These are phyloP conservation scores for Brachyrhaphis roseni DNA, from an alignment of 2,797 vertebrate genomes.

Conservation along the genomic window DNA sequence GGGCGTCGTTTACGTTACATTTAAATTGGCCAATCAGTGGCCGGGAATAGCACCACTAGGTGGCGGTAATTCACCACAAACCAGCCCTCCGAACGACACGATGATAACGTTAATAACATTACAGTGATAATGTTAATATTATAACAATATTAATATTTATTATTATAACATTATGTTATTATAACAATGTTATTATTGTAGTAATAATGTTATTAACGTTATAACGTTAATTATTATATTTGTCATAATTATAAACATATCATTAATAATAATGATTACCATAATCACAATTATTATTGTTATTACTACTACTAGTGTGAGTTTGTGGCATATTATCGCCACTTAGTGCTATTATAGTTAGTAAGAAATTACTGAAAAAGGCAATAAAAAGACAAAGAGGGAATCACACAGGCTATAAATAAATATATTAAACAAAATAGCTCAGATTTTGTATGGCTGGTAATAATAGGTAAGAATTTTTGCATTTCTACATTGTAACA, in stretches of 20 bases:
- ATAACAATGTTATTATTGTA: too few relatives aligned
- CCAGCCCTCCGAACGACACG: neutral
- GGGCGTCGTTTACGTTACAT: neutral
- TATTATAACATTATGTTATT: too few relatives aligned
- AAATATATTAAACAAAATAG: neutral
- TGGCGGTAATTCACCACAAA: neutral
- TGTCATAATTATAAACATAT: too few relatives aligned
- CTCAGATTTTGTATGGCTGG: neutral
- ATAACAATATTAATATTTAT: neutral
- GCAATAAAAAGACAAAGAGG: neutral
- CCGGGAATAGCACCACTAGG: constrained; percentile 8
- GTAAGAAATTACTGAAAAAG: neutral
- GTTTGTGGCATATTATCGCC: too few relatives aligned
- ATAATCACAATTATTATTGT: too few relatives aligned
- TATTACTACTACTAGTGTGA: too few relatives aligned
- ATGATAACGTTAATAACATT: too few relatives aligned
- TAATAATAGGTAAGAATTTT: neutral
- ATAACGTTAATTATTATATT: too few relatives aligned
- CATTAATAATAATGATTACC: too few relatives aligned
- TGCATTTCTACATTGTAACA: neutral
- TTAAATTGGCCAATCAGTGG: constrained; percentile 44
- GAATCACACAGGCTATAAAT: neutral
- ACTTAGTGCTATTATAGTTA: neutral
- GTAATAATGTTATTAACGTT: too few relatives aligned
- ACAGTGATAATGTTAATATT: too few relatives aligned